Base-by-base conservation (phyloP, 2,888 invertebrate species). In the Cyclophora albipunctata region DNA sequence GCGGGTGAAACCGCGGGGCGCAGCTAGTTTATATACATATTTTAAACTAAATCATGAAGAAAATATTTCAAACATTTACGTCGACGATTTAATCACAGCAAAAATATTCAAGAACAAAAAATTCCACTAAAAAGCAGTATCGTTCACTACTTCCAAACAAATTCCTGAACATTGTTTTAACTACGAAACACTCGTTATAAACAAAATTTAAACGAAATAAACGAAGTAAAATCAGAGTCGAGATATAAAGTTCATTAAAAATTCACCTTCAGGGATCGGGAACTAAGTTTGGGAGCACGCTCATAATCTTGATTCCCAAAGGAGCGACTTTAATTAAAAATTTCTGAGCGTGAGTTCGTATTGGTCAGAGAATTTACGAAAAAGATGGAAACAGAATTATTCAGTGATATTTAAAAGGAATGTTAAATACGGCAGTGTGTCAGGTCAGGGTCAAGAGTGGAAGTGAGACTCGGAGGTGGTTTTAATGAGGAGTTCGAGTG, bases 391-490 rank as follows among this genome's bases (percentile, higher is more conserved):
- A 20, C 20, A 20, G 20, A 54, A 54, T 44, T 51, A 52, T 44
- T n/a, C n/a, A 5, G 41, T 47, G 45, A 7, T 41, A 46, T 33
- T 20, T 42, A 42, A n/a, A 46, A 35, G 35, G 45, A 40, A 35
- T 34, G 34, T 47, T 54, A 58, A 61, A 47, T 57, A 60, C 73
- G 74, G 67, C 70, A 81, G 75, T 82, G 53, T 80, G 79, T 81
- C 81, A 82, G 67, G 81, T 82, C 69, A 74, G 63, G 48, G 50
- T 58, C 62, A 54, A 67, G 63, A 71, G 73, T 52, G 60, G 76
- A 20, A 20, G 73, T 72, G 73, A 75, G 71, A 66, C 62, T 59
- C 58, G 54, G 58, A 51, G 62, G 61, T 48, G 56, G 60, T 55
- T 61, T 69, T 77, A 78, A 80, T 75, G 77, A 80, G 75, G 66